A percentile compares a stretch with the other conserved stretches of the same genome.
phyloP scores from a whole-genome alignment of 1,140 invertebrate genomes.

The Tribolium castaneum region DNA sequence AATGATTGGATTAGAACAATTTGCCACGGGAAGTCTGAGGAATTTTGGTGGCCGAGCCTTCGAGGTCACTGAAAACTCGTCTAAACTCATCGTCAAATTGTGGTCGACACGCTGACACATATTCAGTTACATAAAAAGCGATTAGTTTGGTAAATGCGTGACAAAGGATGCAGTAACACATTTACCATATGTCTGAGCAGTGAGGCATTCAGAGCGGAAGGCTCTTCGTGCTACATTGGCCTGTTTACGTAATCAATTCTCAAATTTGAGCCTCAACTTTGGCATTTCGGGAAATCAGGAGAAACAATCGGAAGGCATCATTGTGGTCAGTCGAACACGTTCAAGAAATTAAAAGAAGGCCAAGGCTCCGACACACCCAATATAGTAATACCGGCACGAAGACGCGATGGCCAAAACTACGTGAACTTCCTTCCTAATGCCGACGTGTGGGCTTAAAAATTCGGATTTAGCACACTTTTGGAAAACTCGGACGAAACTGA shows the following conservation, averaged over 20 bases:
- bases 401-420: slow-evolving; percentile 1
- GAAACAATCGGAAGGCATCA: background rate
- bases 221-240: background rate
- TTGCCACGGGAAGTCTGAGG: background rate
- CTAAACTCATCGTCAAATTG: too few relatives aligned
- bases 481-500: too few relatives aligned
- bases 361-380: slow-evolving; percentile 27
- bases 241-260: slow-evolving; percentile 38
- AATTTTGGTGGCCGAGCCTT: background rate
- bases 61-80: too few relatives aligned
- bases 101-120: slow-evolving; percentile 29
- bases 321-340: slow-evolving; percentile 33
- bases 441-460: slow-evolving; percentile 5
- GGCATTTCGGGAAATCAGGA: background rate
- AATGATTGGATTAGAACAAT: background rate
- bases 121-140: slow-evolving; percentile 24
- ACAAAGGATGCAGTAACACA: slow-evolving; percentile 19
- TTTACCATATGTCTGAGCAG: slow-evolving; percentile 8
- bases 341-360: slow-evolving; percentile 24
- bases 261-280: background rate
- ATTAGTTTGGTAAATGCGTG: slow-evolving; percentile 16
- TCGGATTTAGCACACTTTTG: background rate
- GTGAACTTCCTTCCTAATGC: slow-evolving; percentile 28
- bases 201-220: slow-evolving; percentile 26
- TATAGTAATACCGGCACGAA: slow-evolving; percentile 20